Evolutionary conservation across 2,888 invertebrate genomes (phyloP).

Genomic region (Empis stercorea): DNA sequence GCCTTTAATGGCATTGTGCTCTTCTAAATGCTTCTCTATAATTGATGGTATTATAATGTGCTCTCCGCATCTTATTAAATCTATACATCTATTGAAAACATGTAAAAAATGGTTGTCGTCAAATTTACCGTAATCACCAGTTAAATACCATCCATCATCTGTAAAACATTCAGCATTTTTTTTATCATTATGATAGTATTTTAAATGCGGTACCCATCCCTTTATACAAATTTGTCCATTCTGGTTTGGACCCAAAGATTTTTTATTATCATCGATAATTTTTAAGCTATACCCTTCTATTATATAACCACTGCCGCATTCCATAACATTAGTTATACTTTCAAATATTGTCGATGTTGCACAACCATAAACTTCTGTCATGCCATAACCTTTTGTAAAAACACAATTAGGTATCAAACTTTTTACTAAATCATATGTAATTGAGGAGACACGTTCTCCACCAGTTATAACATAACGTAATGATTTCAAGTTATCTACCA

Average conservation of each 20-base stretch:
- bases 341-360: background rate
- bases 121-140: slow-evolving; percentile 3
- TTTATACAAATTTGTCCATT: slow-evolving; percentile 7
- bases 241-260: slow-evolving; percentile 1
- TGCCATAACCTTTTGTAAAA: slow-evolving; percentile 5
- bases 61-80: background rate
- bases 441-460: background rate
- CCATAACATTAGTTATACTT: too few species aligned
- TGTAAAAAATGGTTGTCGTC: slow-evolving; percentile 1
- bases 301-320: too few species aligned
- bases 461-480: background rate
- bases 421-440: background rate
- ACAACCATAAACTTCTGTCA: slow-evolving; percentile 6
- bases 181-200: slow-evolving; percentile 4
- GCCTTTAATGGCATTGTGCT: background rate
- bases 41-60: background rate
- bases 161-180: background rate
- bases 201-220: background rate
- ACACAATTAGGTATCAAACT: background rate
- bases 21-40: background rate
- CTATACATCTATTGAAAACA: background rate
- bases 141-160: background rate
- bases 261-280: background rate
- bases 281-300: too few species aligned
- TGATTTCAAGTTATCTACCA: background rate